Conservation (phyloP, 37 sponge, comb jelly and placozoan genomes). For the Beroe forskalii region DNA sequence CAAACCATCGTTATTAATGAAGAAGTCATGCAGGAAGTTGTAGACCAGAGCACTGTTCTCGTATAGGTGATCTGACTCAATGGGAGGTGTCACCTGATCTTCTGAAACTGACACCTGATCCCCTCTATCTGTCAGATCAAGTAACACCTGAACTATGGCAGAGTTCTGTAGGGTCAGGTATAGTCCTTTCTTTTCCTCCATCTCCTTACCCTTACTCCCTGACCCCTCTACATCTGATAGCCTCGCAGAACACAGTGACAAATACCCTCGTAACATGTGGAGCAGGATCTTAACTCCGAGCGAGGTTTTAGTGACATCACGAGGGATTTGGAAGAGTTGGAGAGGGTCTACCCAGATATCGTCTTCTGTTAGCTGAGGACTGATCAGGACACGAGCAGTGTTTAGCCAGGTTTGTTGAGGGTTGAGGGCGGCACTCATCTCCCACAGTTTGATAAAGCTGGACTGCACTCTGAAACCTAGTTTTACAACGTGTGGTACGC, state of each 20-base stretch:
- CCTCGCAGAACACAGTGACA: slow-evolving; percentile 47
- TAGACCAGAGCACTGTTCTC: slow-evolving; percentile 60
- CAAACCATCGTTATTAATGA: slow-evolving; percentile 55
- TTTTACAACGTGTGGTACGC: slow-evolving; percentile 48
- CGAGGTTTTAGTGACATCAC: not conserved
- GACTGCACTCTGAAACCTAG: slow-evolving; percentile 29
- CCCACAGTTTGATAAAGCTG: slow-evolving; percentile 16
- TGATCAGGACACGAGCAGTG: slow-evolving; percentile 4
- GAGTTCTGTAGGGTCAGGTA: slow-evolving; percentile 27
- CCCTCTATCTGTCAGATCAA: not conserved
- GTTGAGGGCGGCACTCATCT: slow-evolving; percentile 45
- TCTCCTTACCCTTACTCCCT: not conserved
- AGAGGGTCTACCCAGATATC: slow-evolving; percentile 31
- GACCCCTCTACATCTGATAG: not conserved
- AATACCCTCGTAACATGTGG: slow-evolving; percentile 16
- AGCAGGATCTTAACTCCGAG: slow-evolving; percentile 24
- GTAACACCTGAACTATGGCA: slow-evolving; percentile 46
- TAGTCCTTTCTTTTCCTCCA: slow-evolving; percentile 13
- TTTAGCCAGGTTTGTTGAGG: slow-evolving; percentile 64
- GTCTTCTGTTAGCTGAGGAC: slow-evolving; percentile 19
- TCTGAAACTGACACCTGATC: not conserved
- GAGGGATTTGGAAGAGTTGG: slow-evolving; percentile 8
- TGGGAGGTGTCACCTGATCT: not conserved
- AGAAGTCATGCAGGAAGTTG: slow-evolving; percentile 62
- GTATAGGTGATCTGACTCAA: slow-evolving; percentile 17